phyloP scores from a whole-genome alignment of 1,140 invertebrate genomes.

The Lordiphosa collinella region DNA sequence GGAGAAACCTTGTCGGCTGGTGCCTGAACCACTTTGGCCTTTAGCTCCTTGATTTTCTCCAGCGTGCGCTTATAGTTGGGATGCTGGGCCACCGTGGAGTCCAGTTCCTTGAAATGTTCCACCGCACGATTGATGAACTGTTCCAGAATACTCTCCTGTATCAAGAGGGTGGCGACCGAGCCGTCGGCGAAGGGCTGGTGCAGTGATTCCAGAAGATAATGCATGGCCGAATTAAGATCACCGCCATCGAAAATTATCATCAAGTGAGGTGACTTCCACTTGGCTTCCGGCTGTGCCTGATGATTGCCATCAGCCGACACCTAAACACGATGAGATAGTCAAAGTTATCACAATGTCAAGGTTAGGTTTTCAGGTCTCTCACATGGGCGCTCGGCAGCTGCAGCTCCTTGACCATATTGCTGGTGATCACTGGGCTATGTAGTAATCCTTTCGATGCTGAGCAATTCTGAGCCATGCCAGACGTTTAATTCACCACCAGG shows the following conservation, averaged over 20 bases:
- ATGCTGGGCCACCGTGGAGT: constrained; percentile 23
- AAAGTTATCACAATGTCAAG: constrained; percentile 5
- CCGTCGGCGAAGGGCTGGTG: constrained; percentile 41
- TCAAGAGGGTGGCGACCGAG: constrained; percentile 45
- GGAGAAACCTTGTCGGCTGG: constrained; percentile 21
- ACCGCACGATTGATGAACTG: constrained; percentile 39
- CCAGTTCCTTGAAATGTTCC: constrained; percentile 21
- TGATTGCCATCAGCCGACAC: constrained; percentile 2
- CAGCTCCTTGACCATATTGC: constrained; percentile 49
- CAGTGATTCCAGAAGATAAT: constrained; percentile 48
- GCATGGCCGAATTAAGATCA: constrained; percentile 56
- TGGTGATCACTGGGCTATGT: constrained; percentile 31
- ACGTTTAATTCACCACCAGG: too few relatives aligned
- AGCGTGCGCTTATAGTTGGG: constrained; percentile 20
- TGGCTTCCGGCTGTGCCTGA: background rate
- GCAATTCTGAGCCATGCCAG: constrained; percentile 32
- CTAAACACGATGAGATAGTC: background rate
- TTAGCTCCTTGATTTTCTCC: constrained; percentile 43
- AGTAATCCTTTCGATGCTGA: background rate
- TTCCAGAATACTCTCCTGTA: constrained; percentile 57
- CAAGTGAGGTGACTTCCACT: constrained; percentile 3
- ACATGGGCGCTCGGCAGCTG: constrained; percentile 6
- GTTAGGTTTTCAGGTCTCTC: constrained; percentile 10
- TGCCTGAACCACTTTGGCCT: constrained; percentile 43
- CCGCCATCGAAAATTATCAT: constrained; percentile 60